A percentile compares a stretch with the other conserved stretches of the same genome.
These are phyloP conservation scores for Motacilla alba DNA, from an alignment of 2,113 vertebrate species.

Conservation along the genomic window DNA sequence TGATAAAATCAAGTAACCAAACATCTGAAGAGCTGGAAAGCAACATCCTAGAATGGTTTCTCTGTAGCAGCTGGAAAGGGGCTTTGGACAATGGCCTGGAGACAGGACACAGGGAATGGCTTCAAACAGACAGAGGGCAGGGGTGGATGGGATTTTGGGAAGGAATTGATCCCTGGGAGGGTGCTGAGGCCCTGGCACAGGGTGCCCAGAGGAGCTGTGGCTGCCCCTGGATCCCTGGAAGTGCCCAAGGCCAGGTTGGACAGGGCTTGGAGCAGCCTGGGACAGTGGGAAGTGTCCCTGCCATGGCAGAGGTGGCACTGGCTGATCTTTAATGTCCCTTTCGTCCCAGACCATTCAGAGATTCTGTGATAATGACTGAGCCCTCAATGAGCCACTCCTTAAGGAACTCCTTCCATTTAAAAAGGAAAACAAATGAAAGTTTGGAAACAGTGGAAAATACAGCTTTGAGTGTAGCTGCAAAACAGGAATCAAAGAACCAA, in stretches of 20 bases:
- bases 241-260: fast-evolving
- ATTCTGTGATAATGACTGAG: neutral
- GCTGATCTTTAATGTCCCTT: neutral
- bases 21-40: neutral
- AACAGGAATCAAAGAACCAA: neutral
- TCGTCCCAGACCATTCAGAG: neutral
- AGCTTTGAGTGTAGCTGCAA: neutral
- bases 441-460: neutral
- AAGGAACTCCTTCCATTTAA: neutral
- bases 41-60: neutral
- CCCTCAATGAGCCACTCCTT: neutral
- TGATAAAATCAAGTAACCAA: neutral
- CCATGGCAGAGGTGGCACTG: fast-evolving
- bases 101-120: neutral
- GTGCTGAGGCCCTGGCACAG: fast-evolving
- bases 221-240: neutral
- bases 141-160: fast-evolving
- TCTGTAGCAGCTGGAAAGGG: neutral
- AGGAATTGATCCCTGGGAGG: fast-evolving
- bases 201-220: neutral
- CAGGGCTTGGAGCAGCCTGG: fast-evolving
- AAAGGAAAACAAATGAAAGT: neutral
- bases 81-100: neutral
- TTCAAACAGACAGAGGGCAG: neutral
- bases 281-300: neutral